Conservation (phyloP, 2,113 vertebrate species). For the Neogobius melanostomus region DNA sequence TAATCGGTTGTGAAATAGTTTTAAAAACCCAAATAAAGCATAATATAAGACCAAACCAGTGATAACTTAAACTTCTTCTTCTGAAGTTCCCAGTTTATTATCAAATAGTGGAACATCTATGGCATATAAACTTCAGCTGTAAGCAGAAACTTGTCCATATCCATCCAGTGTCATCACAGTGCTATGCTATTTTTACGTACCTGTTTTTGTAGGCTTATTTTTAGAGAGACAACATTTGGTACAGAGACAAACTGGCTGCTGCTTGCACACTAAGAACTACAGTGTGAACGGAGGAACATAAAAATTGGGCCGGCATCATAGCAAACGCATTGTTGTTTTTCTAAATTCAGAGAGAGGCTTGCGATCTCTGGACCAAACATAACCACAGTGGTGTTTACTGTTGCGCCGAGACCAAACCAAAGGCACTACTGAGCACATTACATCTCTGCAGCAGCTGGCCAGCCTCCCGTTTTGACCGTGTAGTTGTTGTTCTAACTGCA, state of each 20-base stretch:
- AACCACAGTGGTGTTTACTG: background rate
- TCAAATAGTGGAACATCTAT: background rate
- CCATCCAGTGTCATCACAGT: background rate
- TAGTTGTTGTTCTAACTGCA: background rate
- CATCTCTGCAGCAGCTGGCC: background rate
- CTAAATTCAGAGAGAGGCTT: background rate
- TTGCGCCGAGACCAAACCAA: background rate
- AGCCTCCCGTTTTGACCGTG: background rate
- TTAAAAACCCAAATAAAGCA: no score
- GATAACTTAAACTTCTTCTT: no score
- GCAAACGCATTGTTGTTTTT: background rate
- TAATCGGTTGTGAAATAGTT: no score
- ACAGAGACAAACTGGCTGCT: background rate
- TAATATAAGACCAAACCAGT: no score
- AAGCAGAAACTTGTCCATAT: background rate
- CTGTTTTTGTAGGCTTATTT: constrained; percentile 3
- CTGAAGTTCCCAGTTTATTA: no score
- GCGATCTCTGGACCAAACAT: background rate
- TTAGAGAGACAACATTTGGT: background rate
- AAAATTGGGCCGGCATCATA: background rate
- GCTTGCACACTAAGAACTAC: background rate
- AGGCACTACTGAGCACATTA: background rate
- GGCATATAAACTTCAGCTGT: background rate
- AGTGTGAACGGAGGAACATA: background rate
- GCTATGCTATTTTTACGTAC: background rate